A percentile compares a stretch with the other conserved stretches of the same genome.
phyloP scores from a whole-genome alignment of 2,113 vertebrate genomes.

The Pardalotus punctatus region DNA sequence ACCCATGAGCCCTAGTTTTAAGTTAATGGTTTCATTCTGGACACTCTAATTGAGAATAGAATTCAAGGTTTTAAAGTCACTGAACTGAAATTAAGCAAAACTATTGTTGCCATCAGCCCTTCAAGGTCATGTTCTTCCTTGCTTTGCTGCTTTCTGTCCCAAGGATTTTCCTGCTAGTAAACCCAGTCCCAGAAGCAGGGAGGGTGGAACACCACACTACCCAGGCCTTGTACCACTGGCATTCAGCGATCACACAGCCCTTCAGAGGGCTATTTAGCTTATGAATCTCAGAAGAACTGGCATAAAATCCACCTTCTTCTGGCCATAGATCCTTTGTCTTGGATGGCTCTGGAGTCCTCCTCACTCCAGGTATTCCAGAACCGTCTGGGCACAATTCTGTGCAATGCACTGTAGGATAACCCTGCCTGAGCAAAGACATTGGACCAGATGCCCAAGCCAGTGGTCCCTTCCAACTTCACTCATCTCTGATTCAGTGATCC shows the following conservation, averaged over 20 bases:
- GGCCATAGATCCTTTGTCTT: neutral
- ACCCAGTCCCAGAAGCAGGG: neutral
- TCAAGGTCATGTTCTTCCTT: neutral
- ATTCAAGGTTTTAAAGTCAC: neutral
- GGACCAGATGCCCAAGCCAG: neutral
- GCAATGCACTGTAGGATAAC: neutral
- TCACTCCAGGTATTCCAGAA: neutral
- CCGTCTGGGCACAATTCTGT: neutral
- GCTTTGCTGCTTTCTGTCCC: neutral
- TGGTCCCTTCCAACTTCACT: neutral
- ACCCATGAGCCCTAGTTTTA: fast-evolving
- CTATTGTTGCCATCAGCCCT: neutral
- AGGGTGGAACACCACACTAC: neutral
- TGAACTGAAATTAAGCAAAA: neutral
- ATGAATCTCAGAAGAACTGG: neutral
- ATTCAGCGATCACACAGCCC: neutral
- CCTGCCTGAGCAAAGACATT: too few relatives aligned
- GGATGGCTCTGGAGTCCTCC: neutral
- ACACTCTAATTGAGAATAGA: fast-evolving
- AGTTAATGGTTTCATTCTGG: neutral
- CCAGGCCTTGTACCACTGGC: too few relatives aligned
- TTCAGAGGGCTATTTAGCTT: neutral
- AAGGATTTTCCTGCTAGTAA: neutral
- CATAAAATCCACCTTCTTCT: neutral
- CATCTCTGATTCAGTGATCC: neutral